Evolutionary conservation across 2,797 vertebrate species (phyloP).

Genomic region (Myiotriccus ornatus): DNA sequence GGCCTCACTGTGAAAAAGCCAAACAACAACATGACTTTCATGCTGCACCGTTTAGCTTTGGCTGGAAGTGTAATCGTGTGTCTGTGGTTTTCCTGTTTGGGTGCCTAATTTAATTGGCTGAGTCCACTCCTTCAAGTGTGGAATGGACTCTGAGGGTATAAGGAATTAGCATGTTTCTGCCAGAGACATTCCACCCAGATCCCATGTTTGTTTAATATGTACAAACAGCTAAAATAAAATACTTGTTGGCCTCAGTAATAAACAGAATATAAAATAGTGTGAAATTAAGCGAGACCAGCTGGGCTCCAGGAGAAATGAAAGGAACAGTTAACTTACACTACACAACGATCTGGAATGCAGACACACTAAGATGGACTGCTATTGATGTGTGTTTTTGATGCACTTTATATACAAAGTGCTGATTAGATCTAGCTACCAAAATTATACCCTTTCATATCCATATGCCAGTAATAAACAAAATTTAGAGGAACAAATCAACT

Average conservation of each 20-base stretch:
- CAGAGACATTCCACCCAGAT: conserved; percentile 59
- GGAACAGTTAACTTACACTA: conserved; percentile 10
- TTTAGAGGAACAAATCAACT: conserved; percentile 18
- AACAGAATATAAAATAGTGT: conserved; percentile 69
- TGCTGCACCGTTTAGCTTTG: conserved; percentile 31
- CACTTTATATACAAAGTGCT: conserved; percentile 39
- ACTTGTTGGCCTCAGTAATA: conserved; percentile 68
- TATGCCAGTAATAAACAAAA: conserved; percentile 51
- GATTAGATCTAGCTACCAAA: conserved; percentile 65
- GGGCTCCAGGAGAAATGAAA: conserved; percentile 43
- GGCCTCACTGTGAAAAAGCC: conserved; percentile 4
- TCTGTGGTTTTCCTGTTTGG: conserved; percentile 70
- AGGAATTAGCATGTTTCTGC: conserved; percentile 50
- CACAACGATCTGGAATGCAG: conserved; percentile 27
- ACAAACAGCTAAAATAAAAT: conserved; percentile 68
- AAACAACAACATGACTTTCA: conserved; percentile 32
- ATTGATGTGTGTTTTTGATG: conserved; percentile 32
- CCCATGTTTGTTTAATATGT: conserved; percentile 63
- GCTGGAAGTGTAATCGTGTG: conserved; percentile 36
- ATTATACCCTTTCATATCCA: conserved; percentile 35
- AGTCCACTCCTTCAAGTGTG: conserved; percentile 29
- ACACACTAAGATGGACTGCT: background rate
- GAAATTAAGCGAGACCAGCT: conserved; percentile 64
- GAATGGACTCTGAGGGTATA: conserved; percentile 45
- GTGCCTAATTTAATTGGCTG: conserved; percentile 53